Evolutionary conservation across 1,140 invertebrate species (phyloP), one percentile per base, ranked within the genome.

Genomic region (Nasonia longicornis): DNA sequence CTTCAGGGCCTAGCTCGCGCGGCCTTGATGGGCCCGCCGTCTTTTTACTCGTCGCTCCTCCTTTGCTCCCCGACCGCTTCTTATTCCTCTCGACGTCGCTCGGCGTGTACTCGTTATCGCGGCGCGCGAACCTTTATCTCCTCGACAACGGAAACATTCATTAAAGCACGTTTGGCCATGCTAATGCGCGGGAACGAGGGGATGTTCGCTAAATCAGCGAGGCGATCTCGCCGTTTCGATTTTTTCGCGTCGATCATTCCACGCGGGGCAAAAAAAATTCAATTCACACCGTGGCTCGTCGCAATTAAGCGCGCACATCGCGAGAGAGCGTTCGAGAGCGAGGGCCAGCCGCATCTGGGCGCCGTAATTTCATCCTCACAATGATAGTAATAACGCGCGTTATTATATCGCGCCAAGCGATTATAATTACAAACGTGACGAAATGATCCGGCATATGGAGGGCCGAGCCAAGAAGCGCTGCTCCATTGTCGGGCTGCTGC

Each of bases 121-220:
- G n/a, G 2, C 71, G 63, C 72, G 81, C 71, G n/a, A 78, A 79
- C 22, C 66, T 77, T 82, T 82, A 82, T 79, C 77, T 82, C 52
- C 20, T 73, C 48, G 81, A 82, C 81, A 82, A 82, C 81, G 81
- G 81, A 82, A 79, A 82, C 81, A 82, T 82, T 82, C 77, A 82
- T 82, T 82, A 82, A 77, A 73, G 80, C 45, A 77, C 80, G 64
- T 77, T 77, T 77, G 48, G 31, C 48, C 70, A 77, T 76, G 80
- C 48, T 71, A 81, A 72, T 77, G 66, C 22, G n/a, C 64, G n/a
- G 26, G 58, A 66, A n/a, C 29, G n/a, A 38, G 14, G 78, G 79
- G 42, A 76, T 81, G 79, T 76, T 81, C 35, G 79, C 35, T n/a
- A 69, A 77, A 81, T 81, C 79, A 42, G 66, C 48, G 0, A 72